Base-by-base conservation (phyloP, 1,140 invertebrate genomes). In the Eumeta japonica region DNA sequence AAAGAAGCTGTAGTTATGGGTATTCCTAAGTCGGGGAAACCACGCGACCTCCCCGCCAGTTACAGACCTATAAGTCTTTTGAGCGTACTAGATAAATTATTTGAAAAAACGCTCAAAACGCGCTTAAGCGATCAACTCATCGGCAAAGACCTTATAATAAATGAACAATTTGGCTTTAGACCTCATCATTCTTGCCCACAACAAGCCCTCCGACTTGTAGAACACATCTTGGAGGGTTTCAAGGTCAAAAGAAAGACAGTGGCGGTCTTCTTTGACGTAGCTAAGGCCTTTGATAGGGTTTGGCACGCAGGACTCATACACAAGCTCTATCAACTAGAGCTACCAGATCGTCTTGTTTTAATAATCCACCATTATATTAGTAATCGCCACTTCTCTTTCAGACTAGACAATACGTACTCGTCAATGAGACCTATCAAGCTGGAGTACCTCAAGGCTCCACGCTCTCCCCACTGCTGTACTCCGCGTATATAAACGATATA, bases 211-310 rank as follows among this genome's bases (percentile, higher is more conserved):
- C 14, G 36, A 10, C 0, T 37, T 3, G 15, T 13, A 9, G 36
- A 37, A 11, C 36, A 37, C 16, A 19, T 37, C 2, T 17, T 37
- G 2, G n/a, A 12, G 2, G 10, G 27, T 7, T 5, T 37, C 12
- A 37, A 10, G 4, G 12, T 3, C 3, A 15, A 10, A 7, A 5
- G 10, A 16, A 14, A 14, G 13, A 37, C 35, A 10, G 35, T 13
- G n/a, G 35, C 35, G 2, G 14, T 48, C 15, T 44, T 48, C 33
- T 35, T 48, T 3, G 46, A 48, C 19, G 35, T 43, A 11, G 35
- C 38, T 1, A 41, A 48, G 20, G 41, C 41, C 0, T 48, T 48
- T n/a, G 46, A 48, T 15, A 41, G 35, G 10, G 35, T 45, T 11
- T 46, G 43, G 38, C 35, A 45, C 29, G 14, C 12, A 0, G 46